These are phyloP conservation scores for Microtus montanus DNA, from an alignment of 2,113 vertebrate genomes.

Conservation along the genomic window DNA sequence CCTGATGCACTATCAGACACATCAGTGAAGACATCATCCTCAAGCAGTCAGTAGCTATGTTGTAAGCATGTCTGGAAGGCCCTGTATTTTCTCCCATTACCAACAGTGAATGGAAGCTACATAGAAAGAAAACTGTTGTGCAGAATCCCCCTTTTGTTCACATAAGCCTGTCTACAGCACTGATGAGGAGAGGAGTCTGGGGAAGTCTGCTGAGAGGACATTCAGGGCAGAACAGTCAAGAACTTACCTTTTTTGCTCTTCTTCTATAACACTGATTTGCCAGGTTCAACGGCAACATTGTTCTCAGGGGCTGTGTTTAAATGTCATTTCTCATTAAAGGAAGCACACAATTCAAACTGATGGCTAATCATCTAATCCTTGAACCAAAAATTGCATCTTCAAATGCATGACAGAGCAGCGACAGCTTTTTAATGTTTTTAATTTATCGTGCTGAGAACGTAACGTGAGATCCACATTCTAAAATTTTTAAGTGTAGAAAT, in stretches of 20 bases:
- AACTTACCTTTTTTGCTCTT: background rate
- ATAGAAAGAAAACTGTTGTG: background rate
- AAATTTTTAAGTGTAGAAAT: background rate
- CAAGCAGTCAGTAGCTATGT: background rate
- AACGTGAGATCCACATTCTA: background rate
- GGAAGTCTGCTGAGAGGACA: background rate
- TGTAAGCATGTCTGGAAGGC: too few relatives aligned
- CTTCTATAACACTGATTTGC: background rate
- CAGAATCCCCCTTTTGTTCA: background rate
- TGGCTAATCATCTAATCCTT: background rate
- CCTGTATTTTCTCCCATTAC: background rate
- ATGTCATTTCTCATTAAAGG: background rate
- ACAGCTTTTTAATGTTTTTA: background rate
- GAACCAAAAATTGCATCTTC: background rate
- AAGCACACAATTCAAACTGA: background rate
- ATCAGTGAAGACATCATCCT: too few relatives aligned
- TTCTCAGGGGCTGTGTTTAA: background rate
- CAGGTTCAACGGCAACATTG: background rate
- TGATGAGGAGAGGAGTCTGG: background rate
- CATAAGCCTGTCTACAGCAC: background rate
- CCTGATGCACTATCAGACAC: background rate
- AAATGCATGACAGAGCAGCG: background rate
- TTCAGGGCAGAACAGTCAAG: background rate
- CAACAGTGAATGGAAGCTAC: background rate
- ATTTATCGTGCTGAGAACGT: background rate